Evolutionary conservation across 2,113 vertebrate species (phyloP).

Genomic region (Megaleporinus macrocephalus): DNA sequence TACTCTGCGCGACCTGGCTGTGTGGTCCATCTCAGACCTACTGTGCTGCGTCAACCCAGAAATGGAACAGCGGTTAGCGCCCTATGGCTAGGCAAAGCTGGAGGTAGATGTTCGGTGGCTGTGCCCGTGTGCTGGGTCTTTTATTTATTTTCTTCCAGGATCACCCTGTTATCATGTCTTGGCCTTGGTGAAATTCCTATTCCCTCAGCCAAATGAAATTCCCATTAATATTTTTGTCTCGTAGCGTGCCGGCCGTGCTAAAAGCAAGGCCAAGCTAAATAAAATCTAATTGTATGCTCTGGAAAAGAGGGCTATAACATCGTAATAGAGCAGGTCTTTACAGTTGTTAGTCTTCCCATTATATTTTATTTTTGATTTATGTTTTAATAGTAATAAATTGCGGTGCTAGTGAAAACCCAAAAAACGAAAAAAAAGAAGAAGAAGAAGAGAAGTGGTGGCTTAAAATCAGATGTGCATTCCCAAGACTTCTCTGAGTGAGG

Average conservation of each 20-base stretch:
- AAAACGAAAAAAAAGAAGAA: background rate
- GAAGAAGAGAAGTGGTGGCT: conserved; percentile 59
- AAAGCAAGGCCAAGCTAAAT: conserved; percentile 61
- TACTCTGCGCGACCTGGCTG: conserved; percentile 34
- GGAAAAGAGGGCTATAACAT: conserved; percentile 46
- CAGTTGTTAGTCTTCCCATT: conserved; percentile 68
- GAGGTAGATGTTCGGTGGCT: conserved; percentile 35
- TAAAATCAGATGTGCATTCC: conserved; percentile 65
- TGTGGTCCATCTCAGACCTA: conserved; percentile 52
- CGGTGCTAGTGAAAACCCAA: conserved; percentile 54
- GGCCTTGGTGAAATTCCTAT: conserved; percentile 31
- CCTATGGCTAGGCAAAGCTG: conserved; percentile 25
- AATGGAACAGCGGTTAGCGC: conserved; percentile 47
- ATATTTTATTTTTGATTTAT: conserved; percentile 70
- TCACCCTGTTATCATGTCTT: conserved; percentile 27
- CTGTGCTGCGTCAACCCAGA: conserved; percentile 17
- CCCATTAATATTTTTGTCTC: conserved; percentile 45
- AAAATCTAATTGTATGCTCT: conserved; percentile 66
- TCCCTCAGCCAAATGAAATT: conserved; percentile 41
- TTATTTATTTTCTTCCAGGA: conserved; percentile 33
- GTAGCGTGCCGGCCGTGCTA: conserved; percentile 43
- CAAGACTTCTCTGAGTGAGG: conserved; percentile 59
- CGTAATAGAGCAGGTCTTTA: conserved; percentile 58
- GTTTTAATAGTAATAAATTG: conserved; percentile 75
- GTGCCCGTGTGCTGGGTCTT: conserved; percentile 9